Evolutionary conservation across 2,797 vertebrate species (phyloP), one percentile per base, ranked within the genome.

Genomic region (Helarctos malayanus): DNA sequence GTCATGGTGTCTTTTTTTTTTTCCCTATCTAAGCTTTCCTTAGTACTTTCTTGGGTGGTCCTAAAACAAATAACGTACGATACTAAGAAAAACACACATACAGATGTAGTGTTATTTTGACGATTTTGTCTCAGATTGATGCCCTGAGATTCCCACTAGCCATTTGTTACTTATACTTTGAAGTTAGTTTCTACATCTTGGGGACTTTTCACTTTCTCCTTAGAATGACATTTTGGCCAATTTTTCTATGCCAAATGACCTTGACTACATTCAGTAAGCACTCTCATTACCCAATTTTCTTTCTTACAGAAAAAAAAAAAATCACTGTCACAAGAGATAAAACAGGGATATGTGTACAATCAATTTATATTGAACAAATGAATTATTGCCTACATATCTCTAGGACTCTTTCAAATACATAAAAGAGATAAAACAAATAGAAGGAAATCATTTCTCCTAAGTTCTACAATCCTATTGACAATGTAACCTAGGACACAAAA

Each of bases 331-430:
- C 41, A 87, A 82, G 38, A 96, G 41, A 86, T 91, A 88, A 94
- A 91, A 75, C 7, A 61, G 57, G 14, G 13, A 45, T 92, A 4
- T 84, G 32, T 54, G 61, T 89, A 94, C 45, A 95, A 63, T 90
- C 56, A 87, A 88, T 93, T 91, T 84, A 85, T 71, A 94, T 91
- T 59, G 76, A 97, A 32, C 47, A 84, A 57, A 82, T 88, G 13
- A 94, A 29, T 59, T 80, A 91, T 83, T 92, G 49, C 21, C 59
- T 93, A 82, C 35, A 56, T 63, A 76, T 88, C 9, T 69, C 47
- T 14, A 88, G 15, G 4, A 15, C 1, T 61, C 47, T 79, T 95
- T 84, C n/a, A 88, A 90, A 94, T 59, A 38, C 14, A 65, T 65
- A 88, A 65, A 65, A 79, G 0, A 11, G 49, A 68, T 82, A 10